phyloP scores from a whole-genome alignment of 2,888 invertebrate species.

The Cantharis flavilabris region DNA sequence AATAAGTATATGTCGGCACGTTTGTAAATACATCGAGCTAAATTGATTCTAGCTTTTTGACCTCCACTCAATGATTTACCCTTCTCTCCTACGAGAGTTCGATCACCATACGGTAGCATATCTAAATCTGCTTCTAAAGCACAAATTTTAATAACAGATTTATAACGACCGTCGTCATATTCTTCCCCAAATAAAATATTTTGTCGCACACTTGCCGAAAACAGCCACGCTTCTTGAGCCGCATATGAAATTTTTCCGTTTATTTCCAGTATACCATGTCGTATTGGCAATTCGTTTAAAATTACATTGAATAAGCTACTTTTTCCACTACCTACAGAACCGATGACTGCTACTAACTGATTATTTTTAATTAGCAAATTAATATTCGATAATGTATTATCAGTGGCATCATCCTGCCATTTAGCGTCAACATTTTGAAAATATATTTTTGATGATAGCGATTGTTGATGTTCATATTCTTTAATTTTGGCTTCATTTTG shows the following conservation, averaged over 20 bases:
- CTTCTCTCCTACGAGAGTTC: conserved; percentile 76
- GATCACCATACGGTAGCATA: conserved; percentile 73
- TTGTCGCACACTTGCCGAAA: conserved; percentile 65
- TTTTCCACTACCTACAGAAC: conserved; percentile 74
- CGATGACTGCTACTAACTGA: conserved; percentile 64
- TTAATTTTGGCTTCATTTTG: background rate
- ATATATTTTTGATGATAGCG: conserved; percentile 56
- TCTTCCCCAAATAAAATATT: conserved; percentile 75
- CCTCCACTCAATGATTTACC: conserved; percentile 81
- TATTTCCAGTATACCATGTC: conserved; percentile 54
- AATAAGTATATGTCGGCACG: conserved; percentile 78
- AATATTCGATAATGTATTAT: conserved; percentile 39
- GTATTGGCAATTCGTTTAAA: conserved; percentile 56
- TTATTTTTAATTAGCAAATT: conserved; percentile 49
- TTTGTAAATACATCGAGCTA: conserved; percentile 75
- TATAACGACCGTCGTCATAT: conserved; percentile 59
- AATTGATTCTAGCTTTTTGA: conserved; percentile 77
- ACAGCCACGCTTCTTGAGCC: conserved; percentile 69
- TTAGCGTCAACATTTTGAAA: conserved; percentile 69
- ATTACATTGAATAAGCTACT: conserved; percentile 57
- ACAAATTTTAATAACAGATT: conserved; percentile 64
- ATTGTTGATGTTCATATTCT: background rate
- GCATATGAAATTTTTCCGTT: conserved; percentile 62
- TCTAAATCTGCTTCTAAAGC: conserved; percentile 68
- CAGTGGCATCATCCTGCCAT: conserved; percentile 58